Base-by-base conservation (phyloP, 2,113 vertebrate species). In the Alethe diademata region DNA sequence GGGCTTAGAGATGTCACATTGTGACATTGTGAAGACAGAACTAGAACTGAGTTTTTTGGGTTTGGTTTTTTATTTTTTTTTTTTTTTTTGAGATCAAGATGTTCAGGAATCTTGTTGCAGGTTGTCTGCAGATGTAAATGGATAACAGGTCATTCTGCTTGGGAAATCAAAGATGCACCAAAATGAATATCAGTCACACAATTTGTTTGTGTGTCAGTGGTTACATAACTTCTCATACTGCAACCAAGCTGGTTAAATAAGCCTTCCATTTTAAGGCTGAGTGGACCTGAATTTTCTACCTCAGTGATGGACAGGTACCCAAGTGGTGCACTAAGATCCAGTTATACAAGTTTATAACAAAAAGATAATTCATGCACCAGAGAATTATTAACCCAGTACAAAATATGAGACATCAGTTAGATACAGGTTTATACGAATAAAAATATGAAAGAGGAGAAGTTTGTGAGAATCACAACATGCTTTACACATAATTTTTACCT, bases 261-360 rank as follows among this genome's bases (percentile, higher is more conserved):
- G 31, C 15, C 22, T 75, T 90, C 43, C 24, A 60, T 96, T 96
- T 91, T 58, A 81, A 81, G 87, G 64, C 65, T 89, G 56, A 94
- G 75, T 38, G 23, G 35, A 84, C 19, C 20, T 67, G 8, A 33
- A 74, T 95, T 92, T 95, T 95, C 65, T 92, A 74, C 56, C 78
- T 90, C 72, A 83, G 20, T 74, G 93, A 28, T 43, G 48, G 47
- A 45, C 71, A 45, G 12, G 8, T 66, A 47, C 38, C 26, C 42
- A 82, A 62, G 35, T 47, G 24, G 11, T 78, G 47, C 71, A 43
- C 47, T 71, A 78, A 86, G 25, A 66, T 17, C 9, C 22, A 60
- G 70, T 71, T 85, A 78, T 23, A 50, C 18, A 78, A 86, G 26
- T 72, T 72, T 19, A 42, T 65, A 64, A 71, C 43, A 79, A 86